These are phyloP conservation scores for Rhyzopertha dominica DNA, from an alignment of 1,140 invertebrate genomes.

Conservation along the genomic window DNA sequence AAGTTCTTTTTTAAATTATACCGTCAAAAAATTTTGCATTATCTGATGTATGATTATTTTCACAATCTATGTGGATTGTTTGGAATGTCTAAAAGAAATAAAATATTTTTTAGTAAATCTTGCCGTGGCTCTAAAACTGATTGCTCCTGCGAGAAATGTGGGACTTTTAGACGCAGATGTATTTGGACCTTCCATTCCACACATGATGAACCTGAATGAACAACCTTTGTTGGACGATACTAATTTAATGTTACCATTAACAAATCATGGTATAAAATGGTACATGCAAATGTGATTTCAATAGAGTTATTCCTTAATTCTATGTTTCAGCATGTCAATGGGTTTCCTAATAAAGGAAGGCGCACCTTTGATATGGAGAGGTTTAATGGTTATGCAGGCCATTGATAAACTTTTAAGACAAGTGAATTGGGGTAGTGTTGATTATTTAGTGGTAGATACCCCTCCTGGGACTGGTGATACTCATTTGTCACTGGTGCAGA, in stretches of 20 bases:
- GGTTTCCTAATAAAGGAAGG: conserved; percentile 77
- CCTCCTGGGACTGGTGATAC: conserved; percentile 91
- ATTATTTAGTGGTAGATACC: conserved; percentile 82
- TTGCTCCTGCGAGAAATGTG: conserved; percentile 60
- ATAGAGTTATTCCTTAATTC: conserved; percentile 12
- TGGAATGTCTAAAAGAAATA: no score
- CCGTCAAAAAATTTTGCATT: conserved; percentile 1
- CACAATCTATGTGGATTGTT: no score
- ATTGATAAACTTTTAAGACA: conserved; percentile 77
- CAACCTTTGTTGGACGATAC: conserved; percentile 68
- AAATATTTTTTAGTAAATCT: conserved; percentile 64
- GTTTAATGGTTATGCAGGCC: conserved; percentile 92
- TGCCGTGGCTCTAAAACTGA: conserved; percentile 64
- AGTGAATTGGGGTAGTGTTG: conserved; percentile 74
- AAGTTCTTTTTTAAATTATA: conserved; percentile 2
- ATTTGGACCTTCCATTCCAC: conserved; percentile 82
- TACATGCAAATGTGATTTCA: conserved; percentile 45
- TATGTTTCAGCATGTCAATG: conserved; percentile 76
- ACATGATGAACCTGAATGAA: conserved; percentile 85
- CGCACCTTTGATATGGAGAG: conserved; percentile 81
- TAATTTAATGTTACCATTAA: conserved; percentile 77
- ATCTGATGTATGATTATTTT: no score
- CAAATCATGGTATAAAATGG: conserved; percentile 92
- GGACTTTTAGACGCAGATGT: conserved; percentile 87
- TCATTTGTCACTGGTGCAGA: conserved; percentile 81